Conservation (phyloP, 2,113 vertebrate species). For the Emberiza fucata region DNA sequence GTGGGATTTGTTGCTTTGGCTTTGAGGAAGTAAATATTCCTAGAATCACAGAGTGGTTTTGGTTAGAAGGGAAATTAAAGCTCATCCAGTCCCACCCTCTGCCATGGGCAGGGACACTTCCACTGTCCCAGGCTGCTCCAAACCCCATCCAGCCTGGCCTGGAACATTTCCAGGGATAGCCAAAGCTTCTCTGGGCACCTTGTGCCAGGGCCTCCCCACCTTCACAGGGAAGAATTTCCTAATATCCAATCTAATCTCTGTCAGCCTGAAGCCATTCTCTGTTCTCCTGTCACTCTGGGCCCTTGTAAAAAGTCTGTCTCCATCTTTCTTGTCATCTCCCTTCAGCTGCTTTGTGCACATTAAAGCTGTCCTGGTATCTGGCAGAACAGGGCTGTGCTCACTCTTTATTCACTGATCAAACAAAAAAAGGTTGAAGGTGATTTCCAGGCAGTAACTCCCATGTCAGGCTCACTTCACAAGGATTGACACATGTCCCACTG, state of each 20-base stretch:
- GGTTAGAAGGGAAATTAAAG: neutral
- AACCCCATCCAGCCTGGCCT: accelerated
- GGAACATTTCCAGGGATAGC: neutral
- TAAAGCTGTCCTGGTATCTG: neutral
- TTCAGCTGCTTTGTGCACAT: neutral
- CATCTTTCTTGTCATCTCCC: neutral
- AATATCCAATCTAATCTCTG: neutral
- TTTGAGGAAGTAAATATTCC: neutral
- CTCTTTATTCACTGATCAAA: neutral
- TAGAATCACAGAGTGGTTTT: neutral
- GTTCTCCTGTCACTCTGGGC: neutral
- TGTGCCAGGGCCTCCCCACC: neutral
- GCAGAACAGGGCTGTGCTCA: neutral
- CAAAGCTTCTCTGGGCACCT: neutral
- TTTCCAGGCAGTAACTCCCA: neutral
- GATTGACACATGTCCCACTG: accelerated
- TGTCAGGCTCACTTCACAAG: neutral
- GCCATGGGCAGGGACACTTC: neutral
- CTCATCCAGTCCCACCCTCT: accelerated
- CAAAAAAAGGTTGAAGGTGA: neutral
- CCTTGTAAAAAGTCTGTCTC: neutral
- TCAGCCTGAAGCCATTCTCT: neutral
- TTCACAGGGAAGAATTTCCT: neutral
- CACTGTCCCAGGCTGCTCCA: neutral
- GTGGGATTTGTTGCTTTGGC: neutral